Evolutionary conservation across 2,797 vertebrate genomes (phyloP).

Genomic region (Parauchenoglanis ngamensis): DNA sequence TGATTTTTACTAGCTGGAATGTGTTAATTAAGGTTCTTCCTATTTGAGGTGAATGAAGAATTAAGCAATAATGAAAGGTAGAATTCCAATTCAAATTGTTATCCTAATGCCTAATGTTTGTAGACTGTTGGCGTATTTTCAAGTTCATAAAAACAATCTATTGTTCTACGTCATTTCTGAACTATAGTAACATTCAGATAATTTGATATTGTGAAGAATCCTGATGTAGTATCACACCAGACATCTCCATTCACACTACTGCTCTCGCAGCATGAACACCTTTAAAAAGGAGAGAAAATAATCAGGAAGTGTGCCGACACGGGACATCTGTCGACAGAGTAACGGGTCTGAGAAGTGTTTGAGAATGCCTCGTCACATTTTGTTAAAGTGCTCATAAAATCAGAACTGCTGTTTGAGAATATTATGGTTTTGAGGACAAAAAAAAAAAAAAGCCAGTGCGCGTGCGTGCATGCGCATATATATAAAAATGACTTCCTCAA

Average conservation of each 20-base stretch:
- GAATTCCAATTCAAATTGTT: neutral
- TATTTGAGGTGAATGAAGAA: neutral
- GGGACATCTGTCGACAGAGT: constrained; percentile 42
- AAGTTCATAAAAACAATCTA: neutral
- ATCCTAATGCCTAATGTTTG: neutral
- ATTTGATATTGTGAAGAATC: constrained; percentile 25
- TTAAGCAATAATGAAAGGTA: neutral
- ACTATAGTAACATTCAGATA: neutral
- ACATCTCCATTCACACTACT: neutral
- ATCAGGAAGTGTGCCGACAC: constrained; percentile 30
- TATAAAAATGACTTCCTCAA: no score
- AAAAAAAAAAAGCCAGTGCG: neutral
- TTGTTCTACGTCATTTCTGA: constrained; percentile 10
- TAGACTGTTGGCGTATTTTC: neutral
- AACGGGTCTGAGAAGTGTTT: constrained; percentile 42
- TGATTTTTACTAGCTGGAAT: neutral
- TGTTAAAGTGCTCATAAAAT: neutral
- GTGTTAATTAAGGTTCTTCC: neutral
- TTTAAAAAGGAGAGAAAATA: constrained; percentile 38
- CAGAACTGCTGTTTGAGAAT: neutral
- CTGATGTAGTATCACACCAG: constrained; percentile 19
- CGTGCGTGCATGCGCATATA: no score
- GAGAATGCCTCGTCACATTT: constrained; percentile 8
- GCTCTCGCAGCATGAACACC: constrained; percentile 17
- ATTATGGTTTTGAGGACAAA: neutral